Conservation (phyloP, 1,140 invertebrate species). For the Brachionus rotundiformis region DNA sequence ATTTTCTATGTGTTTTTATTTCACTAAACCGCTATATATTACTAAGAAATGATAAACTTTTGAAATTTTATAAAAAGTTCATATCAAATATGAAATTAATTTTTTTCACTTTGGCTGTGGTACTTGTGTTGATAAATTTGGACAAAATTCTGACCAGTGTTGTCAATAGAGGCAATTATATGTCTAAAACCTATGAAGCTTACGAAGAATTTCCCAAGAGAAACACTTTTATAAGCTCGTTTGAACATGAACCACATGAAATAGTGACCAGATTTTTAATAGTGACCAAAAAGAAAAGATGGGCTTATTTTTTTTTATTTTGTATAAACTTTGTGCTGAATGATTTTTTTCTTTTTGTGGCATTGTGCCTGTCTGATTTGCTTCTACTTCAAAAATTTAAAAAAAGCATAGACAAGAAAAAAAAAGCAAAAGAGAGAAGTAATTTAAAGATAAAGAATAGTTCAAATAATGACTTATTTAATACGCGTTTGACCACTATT, state of each 20-base stretch:
- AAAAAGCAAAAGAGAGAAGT: background rate
- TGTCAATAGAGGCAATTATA: background rate
- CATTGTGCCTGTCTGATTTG: background rate
- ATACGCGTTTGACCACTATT: background rate
- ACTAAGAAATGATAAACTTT: background rate
- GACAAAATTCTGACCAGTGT: background rate
- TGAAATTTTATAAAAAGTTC: background rate
- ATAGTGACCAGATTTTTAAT: too few species aligned
- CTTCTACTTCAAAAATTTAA: constrained; percentile 3
- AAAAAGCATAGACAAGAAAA: background rate
- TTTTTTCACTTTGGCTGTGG: too few species aligned
- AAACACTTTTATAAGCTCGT: background rate
- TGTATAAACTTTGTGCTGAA: background rate
- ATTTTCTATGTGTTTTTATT: background rate
- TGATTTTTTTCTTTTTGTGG: background rate
- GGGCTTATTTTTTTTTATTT: background rate
- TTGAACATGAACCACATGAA: background rate
- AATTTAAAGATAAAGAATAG: background rate
- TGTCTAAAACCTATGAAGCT: background rate
- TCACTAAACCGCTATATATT: background rate
- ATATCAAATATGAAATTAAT: too few species aligned
- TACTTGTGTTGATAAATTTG: background rate
- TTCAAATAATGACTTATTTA: too few species aligned
- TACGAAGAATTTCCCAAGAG: background rate
- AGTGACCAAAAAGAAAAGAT: background rate